A percentile compares a stretch with the other conserved stretches of the same genome.
Conservation (phyloP, 2,113 vertebrate species). For the Eptesicus fuscus region DNA sequence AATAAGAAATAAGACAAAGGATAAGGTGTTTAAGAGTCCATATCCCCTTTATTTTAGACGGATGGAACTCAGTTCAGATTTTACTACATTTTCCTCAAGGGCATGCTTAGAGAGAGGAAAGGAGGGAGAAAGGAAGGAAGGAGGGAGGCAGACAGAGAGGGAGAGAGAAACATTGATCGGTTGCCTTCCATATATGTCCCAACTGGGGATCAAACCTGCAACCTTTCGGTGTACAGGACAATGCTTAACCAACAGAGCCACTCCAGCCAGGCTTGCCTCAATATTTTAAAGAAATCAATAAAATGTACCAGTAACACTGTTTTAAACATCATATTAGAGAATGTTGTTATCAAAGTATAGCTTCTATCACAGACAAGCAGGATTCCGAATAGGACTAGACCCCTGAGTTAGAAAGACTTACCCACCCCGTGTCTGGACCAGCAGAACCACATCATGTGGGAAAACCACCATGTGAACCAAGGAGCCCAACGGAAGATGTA, state of each 20-base stretch:
- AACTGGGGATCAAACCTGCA: too few relatives aligned
- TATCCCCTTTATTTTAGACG: not conserved
- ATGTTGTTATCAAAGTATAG: not conserved
- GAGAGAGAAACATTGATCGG: too few relatives aligned
- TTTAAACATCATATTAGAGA: not conserved
- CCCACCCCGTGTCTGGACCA: not conserved
- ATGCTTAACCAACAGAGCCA: too few relatives aligned
- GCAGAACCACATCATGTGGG: not conserved
- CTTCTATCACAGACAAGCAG: not conserved
- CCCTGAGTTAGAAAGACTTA: not conserved
- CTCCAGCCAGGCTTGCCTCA: not conserved
- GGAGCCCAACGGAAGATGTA: not conserved
- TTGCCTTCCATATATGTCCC: too few relatives aligned
- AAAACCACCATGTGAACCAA: not conserved
- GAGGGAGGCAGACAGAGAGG: too few relatives aligned
- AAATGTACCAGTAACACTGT: not conserved
- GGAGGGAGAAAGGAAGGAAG: too few relatives aligned
- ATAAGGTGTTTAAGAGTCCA: not conserved
- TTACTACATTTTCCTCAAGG: not conserved
- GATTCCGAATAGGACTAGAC: not conserved
- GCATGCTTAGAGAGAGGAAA: too few relatives aligned
- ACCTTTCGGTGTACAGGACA: too few relatives aligned
- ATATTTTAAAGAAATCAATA: not conserved
- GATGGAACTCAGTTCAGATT: not conserved
- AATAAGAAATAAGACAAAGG: not conserved